A percentile compares a stretch with the other conserved stretches of the same genome.
Conservation (phyloP, 2,113 vertebrate species). For the Elachura formosa region DNA sequence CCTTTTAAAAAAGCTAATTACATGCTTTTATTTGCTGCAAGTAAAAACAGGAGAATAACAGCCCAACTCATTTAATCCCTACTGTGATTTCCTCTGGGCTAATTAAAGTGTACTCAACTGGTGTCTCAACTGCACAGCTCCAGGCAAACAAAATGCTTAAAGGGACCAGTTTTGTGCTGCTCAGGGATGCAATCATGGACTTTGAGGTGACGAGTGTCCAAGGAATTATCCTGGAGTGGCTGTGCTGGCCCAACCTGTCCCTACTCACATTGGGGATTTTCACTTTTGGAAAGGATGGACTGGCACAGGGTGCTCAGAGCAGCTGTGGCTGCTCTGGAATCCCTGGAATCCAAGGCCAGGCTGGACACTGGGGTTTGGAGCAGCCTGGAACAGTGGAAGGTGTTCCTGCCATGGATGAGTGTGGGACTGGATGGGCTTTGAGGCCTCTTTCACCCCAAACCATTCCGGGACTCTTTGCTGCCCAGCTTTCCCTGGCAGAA, state of each 20-base stretch:
- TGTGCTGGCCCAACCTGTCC: neutral
- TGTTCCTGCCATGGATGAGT: too few relatives aligned
- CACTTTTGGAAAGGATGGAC: rapidly evolving
- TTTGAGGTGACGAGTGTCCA: neutral
- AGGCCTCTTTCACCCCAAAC: neutral
- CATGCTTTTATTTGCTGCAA: conserved; percentile 54
- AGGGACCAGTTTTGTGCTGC: neutral
- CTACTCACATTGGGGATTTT: rapidly evolving
- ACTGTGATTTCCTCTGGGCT: conserved; percentile 65
- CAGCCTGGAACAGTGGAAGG: too few relatives aligned
- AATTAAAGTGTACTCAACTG: conserved; percentile 63
- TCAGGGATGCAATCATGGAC: neutral
- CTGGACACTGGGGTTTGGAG: neutral
- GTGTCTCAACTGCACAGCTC: neutral
- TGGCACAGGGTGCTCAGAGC: too few relatives aligned
- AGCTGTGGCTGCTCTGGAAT: neutral
- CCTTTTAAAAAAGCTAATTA: conserved; percentile 55
- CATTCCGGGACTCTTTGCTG: neutral
- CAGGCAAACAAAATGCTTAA: conserved; percentile 33
- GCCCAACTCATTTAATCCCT: conserved; percentile 57
- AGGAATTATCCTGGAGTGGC: neutral
- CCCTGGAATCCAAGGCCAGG: neutral
- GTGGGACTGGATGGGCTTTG: neutral
- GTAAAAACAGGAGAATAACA: conserved; percentile 60
- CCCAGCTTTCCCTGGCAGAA: neutral